Base-by-base conservation (phyloP, 2,888 invertebrate species). In the Hydriomena furcata region DNA sequence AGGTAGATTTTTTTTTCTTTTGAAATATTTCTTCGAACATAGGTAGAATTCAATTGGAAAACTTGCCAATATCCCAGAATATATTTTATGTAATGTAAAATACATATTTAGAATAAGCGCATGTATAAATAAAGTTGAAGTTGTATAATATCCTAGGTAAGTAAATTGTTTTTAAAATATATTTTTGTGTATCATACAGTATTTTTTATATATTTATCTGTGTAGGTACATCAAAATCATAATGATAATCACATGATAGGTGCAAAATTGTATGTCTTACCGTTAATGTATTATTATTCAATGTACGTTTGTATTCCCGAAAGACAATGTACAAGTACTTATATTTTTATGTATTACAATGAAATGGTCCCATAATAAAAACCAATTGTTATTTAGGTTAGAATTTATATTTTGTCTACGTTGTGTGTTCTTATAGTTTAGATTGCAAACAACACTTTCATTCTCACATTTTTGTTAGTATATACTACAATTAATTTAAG, bases 301-400 rank as follows among this genome's bases (percentile, higher is more conserved):
- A 17, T 6, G 23, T 24, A 35, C 30, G 51, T 24, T 8, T 17
- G 21, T 8, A 55, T 55, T 54, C 46, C 36, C 47, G 7, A 52
- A 52, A 54, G 28, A 40, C 25, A 51, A 54, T n/a, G n/a, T n/a
- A n/a, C n/a, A 44, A 52, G 54, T 56, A 48, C 42, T 40, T 52
- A n/a, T 43, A 25, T 6, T 17, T 17, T 25, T 7, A 17, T 3
- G n/a, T 34, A 27, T 1, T 31, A 52, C 20, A 27, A 28, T 38
- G 17, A 1, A 17, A 24, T 24, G 23, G 3, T 24, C n/a, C 17
- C 17, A 6, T 23, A 12, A 10, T 41, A 23, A 23, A 41, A 25
- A 37, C 7, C 27, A 20, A 24, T 17, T 3, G 4, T 3, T 17
- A 3, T 17, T 2, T 17, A 17, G 17, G 17, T 17, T 17, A 17